Evolutionary conservation across 35 echinoderm and acorn worm species (phyloP), one percentile per base, ranked within the genome.

Genomic region (Stichopus chloronotus): DNA sequence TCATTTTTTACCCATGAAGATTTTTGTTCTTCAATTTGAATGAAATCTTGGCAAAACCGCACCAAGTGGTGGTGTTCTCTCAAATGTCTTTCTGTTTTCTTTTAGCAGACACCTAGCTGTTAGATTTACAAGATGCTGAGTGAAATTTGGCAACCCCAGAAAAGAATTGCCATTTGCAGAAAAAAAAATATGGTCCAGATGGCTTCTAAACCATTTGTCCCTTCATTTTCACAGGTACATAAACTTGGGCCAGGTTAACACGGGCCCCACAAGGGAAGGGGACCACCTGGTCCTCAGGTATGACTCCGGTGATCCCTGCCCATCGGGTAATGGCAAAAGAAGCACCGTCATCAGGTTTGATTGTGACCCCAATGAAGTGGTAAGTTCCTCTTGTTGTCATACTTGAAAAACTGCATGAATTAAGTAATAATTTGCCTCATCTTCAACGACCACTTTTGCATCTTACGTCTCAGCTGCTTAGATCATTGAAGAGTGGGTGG

Each of bases 301-400:
- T 55, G 63, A 88, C 19, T 82, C 81, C 0, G 97, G 95, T 0
- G 84, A 92, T 52, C 9, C 87, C 3, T 98, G 96, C 78, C 84
- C 94, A 23, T 85, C 74, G 4, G 57, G 74, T 4, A 55, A 78
- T 0, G 83, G 69, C 20, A 93, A 91, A 68, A 71, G 92, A 5
- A 99, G 87, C 53, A 92, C 95, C 20, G 77, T 94, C 10, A 96
- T 99, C 87, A 95, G 92, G 78, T 94, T 99, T 22, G 92, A 96
- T 17, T 98, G 97, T 92, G 94, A 99, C 63, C 92, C 84, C 55
- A 83, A 96, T 76, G 92, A 91, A 23, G 87, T 96, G 95, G 97
- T 99, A 84, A 92, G 94, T 95, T 14, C 5, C 3, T 43, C 30
- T 43, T 43, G 30, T 3, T 43, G 30, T 43, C 30, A 43, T 43